Conservation (phyloP, 2,888 invertebrate species). For the Callyntrura sp. region DNA sequence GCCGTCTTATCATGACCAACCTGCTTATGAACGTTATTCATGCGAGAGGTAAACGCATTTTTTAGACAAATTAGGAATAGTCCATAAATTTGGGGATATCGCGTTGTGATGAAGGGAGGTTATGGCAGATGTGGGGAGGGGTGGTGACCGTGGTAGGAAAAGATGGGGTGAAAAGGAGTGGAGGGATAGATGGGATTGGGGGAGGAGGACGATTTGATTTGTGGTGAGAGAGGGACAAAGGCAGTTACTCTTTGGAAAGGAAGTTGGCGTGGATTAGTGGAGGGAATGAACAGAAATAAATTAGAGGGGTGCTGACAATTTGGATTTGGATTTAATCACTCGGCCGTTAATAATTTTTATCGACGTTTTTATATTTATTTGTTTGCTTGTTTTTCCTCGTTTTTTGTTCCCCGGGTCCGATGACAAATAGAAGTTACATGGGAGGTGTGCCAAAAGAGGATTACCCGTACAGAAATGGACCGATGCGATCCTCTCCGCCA, state of each 20-base stretch:
- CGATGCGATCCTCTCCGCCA: constrained; percentile 82
- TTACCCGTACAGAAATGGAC: constrained; percentile 83
- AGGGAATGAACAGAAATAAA: constrained; percentile 66
- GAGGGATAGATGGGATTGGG: too few relatives aligned
- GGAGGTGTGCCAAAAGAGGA: constrained; percentile 83
- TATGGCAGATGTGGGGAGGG: neutral
- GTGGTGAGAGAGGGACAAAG: constrained; percentile 8
- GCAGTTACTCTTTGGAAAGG: neutral
- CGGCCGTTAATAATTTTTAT: constrained; percentile 40
- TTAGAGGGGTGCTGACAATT: constrained; percentile 70
- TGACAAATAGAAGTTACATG: constrained; percentile 81
- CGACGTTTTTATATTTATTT: neutral
- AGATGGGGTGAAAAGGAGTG: neutral
- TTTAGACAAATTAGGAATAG: constrained; percentile 64
- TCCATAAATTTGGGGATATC: constrained; percentile 33
- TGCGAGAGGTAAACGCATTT: constrained; percentile 83
- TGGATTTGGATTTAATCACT: constrained; percentile 69
- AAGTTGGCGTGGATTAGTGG: neutral
- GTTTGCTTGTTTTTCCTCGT: neutral
- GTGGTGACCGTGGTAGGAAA: constrained; percentile 26
- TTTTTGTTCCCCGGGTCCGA: too few relatives aligned
- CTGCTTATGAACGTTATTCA: constrained; percentile 84
- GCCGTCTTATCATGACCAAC: constrained; percentile 81
- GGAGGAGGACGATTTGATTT: constrained; percentile 69
- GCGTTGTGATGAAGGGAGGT: too few relatives aligned